These are phyloP conservation scores for Capreolus pygargus DNA, from an alignment of 2,113 vertebrate genomes.

Conservation along the genomic window DNA sequence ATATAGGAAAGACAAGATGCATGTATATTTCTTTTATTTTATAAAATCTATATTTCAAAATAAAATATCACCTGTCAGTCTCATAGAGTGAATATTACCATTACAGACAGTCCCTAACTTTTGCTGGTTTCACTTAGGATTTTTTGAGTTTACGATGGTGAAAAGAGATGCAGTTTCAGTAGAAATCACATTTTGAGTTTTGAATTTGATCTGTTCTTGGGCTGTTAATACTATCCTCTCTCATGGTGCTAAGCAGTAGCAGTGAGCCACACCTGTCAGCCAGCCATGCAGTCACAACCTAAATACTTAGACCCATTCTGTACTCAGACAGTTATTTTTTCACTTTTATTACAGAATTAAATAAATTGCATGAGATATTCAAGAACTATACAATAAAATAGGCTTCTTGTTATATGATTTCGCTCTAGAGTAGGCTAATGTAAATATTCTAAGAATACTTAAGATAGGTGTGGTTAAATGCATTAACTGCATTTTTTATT, in stretches of 20 bases:
- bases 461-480: not conserved
- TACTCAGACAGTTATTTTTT: not conserved
- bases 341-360: not conserved
- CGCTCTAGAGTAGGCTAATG: not conserved
- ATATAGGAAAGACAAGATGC: not conserved
- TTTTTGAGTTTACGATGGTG: not conserved
- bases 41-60: not conserved
- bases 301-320: not conserved
- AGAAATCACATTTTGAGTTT: not conserved
- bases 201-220: not conserved
- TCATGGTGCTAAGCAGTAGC: not conserved
- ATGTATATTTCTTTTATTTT: not conserved
- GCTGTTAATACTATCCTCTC: not conserved
- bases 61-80: not conserved
- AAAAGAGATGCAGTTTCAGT: too few relatives aligned
- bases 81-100: not conserved
- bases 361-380: not conserved
- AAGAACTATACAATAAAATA: not conserved
- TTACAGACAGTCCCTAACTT: not conserved
- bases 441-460: not conserved
- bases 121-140: not conserved
- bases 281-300: not conserved
- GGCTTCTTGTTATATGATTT: not conserved
- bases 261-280: not conserved
- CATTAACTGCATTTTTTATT: not conserved